Evolutionary conservation across 2,797 vertebrate genomes (phyloP), one percentile per base, ranked within the genome.

Genomic region (Anisognathus igniventris): DNA sequence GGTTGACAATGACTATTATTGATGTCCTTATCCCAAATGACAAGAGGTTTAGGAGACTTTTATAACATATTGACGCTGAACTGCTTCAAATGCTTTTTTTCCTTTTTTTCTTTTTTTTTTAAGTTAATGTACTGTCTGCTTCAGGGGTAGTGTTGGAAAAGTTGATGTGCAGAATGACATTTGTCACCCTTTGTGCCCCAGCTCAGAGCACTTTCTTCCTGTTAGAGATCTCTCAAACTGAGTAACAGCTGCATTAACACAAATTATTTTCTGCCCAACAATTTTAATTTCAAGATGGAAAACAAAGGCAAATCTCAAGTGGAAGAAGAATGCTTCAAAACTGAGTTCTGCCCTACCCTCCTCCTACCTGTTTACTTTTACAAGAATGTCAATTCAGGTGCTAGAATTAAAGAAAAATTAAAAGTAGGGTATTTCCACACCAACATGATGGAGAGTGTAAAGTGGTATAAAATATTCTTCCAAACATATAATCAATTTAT

Each of bases 1-100:
- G 70, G 93, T 79, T 98, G 96, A 97, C 96, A 98, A 95, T 96
- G 96, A 96, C 88, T 96, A 90, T 97, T 98, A 97, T 97, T 97
- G 96, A 97, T 97, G 96, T 94, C 73, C 86, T 97, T 94, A 96
- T 98, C 92, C 97, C 76, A 96, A 90, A 96, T 87, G 95, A 97
- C 93, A 97, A 94, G 96, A 95, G 66, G 70, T 65, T 92, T 96
- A 96, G 77, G 53, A 82, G 86, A 84, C 67, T 95, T 30, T 88
- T 97, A 77, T 57, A 90, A 61, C 87, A 95, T 97, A 96, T 94
- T 96, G 84, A 90, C 71, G 94, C 40, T 80, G 51, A 79, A 80
- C 56, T 85, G 45, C 60, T 96, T 97, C 88, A 95, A 94, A 95
- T 88, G 65, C 31, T 83, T 54, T 42, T 86, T 57, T 48, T 20